Percentiles rank a stretch among this genome's conserved stretches.
These are phyloP conservation scores for Alces alces DNA, from an alignment of 2,113 vertebrate species.

Conservation along the genomic window DNA sequence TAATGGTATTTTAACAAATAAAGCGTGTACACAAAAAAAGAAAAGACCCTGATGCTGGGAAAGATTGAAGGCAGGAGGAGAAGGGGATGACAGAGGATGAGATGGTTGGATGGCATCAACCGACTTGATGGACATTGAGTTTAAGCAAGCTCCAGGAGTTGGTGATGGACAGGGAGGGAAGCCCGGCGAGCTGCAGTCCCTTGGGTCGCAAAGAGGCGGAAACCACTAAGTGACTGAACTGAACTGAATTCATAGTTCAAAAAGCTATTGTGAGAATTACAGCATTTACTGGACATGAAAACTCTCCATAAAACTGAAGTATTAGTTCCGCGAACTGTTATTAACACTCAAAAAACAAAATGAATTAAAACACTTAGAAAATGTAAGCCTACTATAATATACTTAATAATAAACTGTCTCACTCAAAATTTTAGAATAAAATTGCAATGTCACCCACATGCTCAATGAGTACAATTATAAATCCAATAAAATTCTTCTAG, in stretches of 20 bases:
- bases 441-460: not conserved
- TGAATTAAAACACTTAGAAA: not conserved
- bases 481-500: not conserved
- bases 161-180: not conserved
- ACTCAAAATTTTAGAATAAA: not conserved
- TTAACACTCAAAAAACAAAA: not conserved
- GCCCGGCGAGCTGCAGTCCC: not conserved
- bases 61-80: not conserved
- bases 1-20: not conserved
- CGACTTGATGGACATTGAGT: not conserved
- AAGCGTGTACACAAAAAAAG: not conserved
- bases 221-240: not conserved
- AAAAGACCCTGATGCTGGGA: not conserved
- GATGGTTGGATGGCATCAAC: not conserved
- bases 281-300: not conserved
- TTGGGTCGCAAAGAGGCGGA: not conserved
- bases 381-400: not conserved
- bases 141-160: not conserved
- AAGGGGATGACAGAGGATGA: not conserved
- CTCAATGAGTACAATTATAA: not conserved
- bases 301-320: not conserved
- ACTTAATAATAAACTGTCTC: not conserved
- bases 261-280: not conserved
- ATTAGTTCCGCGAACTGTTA: not conserved
- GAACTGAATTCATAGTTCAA: not conserved